phyloP scores from a whole-genome alignment of 2,888 invertebrate genomes.

The Lepidochitona cinerea region DNA sequence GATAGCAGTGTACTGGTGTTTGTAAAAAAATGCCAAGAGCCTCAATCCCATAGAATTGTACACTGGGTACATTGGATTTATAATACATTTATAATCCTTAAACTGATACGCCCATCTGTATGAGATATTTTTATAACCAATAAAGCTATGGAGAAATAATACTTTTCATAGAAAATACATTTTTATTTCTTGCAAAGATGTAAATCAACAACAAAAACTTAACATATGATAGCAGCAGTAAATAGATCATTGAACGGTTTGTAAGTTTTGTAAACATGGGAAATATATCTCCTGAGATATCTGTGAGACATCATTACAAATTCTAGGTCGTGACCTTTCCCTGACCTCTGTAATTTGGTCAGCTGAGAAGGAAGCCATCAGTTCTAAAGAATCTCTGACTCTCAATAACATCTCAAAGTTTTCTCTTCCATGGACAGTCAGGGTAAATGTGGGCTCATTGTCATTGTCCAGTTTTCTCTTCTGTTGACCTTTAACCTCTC shows the following conservation, averaged over 20 bases:
- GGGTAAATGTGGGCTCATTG: neutral
- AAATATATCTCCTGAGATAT: neutral
- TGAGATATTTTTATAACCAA: too few relatives aligned
- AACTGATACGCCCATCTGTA: too few relatives aligned
- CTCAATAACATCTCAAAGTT: slow-evolving; percentile 66
- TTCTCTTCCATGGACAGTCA: slow-evolving; percentile 58
- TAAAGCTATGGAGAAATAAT: too few relatives aligned
- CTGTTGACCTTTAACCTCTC: neutral
- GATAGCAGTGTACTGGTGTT: too few relatives aligned
- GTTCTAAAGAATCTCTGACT: slow-evolving; percentile 65
- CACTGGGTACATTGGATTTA: too few relatives aligned
- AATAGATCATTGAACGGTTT: neutral
- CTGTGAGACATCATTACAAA: neutral
- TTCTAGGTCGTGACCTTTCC: neutral
- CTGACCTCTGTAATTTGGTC: neutral
- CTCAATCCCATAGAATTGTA: too few relatives aligned
- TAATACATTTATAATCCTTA: too few relatives aligned
- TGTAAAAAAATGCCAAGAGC: too few relatives aligned
- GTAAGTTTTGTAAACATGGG: neutral
- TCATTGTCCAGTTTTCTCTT: neutral
- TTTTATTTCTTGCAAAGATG: too few relatives aligned
- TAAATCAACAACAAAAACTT: neutral
- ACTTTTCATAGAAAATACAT: too few relatives aligned
- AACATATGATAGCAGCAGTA: neutral
- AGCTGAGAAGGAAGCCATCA: slow-evolving; percentile 35